A percentile compares a stretch with the other conserved stretches of the same genome.
phyloP scores from a whole-genome alignment of 2,113 vertebrate genomes.

The Ageneiosus marmoratus region DNA sequence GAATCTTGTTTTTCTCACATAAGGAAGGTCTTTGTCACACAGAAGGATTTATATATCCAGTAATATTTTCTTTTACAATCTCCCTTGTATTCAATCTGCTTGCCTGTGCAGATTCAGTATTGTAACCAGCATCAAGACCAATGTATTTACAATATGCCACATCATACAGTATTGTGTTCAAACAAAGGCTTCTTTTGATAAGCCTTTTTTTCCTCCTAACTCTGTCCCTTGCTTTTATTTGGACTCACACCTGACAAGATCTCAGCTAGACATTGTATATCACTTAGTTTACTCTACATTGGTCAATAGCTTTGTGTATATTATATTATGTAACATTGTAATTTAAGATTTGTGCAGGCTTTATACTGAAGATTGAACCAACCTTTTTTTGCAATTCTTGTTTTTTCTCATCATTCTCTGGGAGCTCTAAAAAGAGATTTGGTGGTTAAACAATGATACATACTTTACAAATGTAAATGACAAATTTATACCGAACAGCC shows the following conservation, averaged over 20 bases:
- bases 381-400: constrained; percentile 74
- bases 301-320: too few species aligned
- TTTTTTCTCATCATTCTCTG: constrained; percentile 44
- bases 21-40: not conserved
- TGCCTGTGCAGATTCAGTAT: not conserved
- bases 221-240: not conserved
- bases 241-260: not conserved
- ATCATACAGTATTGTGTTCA: not conserved
- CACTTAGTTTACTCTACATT: not conserved
- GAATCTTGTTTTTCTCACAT: not conserved
- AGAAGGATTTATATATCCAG: not conserved
- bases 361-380: constrained; percentile 29
- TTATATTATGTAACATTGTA: not conserved
- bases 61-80: not conserved
- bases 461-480: not conserved
- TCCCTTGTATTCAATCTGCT: not conserved
- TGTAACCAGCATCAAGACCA: not conserved
- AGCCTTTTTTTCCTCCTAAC: not conserved
- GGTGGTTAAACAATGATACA: not conserved
- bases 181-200: not conserved
- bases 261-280: not conserved
- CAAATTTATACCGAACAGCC: too few species aligned
- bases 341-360: not conserved
- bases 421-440: constrained; percentile 2
- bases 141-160: not conserved